Percentiles rank a stretch among this genome's conserved stretches.
These are phyloP conservation scores for Uropsilus gracilis DNA, from an alignment of 2,113 vertebrate species.

Conservation along the genomic window DNA sequence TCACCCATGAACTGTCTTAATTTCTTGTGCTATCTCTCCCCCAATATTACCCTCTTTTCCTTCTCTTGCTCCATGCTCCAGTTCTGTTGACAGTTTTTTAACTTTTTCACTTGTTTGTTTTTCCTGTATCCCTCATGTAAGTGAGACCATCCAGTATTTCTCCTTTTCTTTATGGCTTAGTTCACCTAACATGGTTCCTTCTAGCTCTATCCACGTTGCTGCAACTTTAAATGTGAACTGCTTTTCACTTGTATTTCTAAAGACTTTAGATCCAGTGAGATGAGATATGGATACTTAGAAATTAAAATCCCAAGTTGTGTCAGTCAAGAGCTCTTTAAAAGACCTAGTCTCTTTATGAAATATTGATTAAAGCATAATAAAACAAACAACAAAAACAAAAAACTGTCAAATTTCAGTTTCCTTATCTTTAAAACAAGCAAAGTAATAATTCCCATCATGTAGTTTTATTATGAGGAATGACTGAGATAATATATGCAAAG, in stretches of 20 bases:
- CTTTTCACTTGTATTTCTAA: background rate
- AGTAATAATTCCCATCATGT: background rate
- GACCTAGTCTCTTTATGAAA: background rate
- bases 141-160: too few species aligned
- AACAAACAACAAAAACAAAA: background rate
- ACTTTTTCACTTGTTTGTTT: too few species aligned
- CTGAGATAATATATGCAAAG: background rate
- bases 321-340: background rate
- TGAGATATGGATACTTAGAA: background rate
- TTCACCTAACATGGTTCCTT: too few species aligned
- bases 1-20: too few species aligned
- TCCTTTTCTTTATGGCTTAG: too few species aligned
- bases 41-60: too few species aligned
- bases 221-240: background rate
- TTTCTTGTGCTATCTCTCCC: too few species aligned
- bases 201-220: too few species aligned
- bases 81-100: too few species aligned
- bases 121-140: too few species aligned
- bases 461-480: background rate
- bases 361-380: background rate
- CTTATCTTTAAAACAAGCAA: background rate
- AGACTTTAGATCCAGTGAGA: background rate
- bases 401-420: background rate
- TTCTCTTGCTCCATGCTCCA: too few species aligned
- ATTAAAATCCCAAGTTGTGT: background rate